Evolutionary conservation across 2,888 invertebrate genomes (phyloP), one percentile per base, ranked within the genome.

Genomic region (Margaritifera margaritifera): DNA sequence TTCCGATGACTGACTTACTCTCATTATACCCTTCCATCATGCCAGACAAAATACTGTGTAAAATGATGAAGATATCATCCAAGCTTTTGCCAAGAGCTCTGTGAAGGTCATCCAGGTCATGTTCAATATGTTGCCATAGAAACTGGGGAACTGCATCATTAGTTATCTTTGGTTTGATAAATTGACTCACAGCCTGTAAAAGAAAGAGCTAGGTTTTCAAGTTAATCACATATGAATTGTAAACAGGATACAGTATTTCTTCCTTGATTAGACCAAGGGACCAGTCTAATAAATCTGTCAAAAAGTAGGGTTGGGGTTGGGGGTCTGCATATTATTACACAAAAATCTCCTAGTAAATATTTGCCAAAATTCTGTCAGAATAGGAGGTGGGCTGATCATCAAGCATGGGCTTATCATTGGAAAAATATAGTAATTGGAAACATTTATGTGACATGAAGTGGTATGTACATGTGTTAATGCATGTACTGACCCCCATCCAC

Each of bases 31-130:
- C 1, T 42, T 42, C 42, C 42, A 42, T 42, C 0, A 42, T 65
- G 54, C 56, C 27, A n/a, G 31, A 51, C n/a, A 57, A 68, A 18
- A 79, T 63, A 52, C 57, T 62, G 57, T 82, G 80, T 50, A 83
- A 25, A 6, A 83, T 65, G 11, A 81, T 62, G 31, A 74, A 60
- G 24, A 75, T 66, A 61, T 83, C 81, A 54, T 83, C 83, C n/a
- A 54, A 22, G 60, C 78, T 77, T 51, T 69, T 71, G 3, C 74
- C 76, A 8, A 71, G 59, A 11, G 68, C 73, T 15, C 52, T 58
- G 27, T 66, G 60, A 53, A 81, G 55, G 24, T 67, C 66, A 25
- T 75, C 63, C 1, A 80, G 25, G 68, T 81, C 82, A 19, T 56
- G 31, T 50, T 57, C 25, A n/a, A 81, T 68, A 62, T 82, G 82